Conservation (phyloP, 2,888 invertebrate genomes). For the Ennomos erosarius region DNA sequence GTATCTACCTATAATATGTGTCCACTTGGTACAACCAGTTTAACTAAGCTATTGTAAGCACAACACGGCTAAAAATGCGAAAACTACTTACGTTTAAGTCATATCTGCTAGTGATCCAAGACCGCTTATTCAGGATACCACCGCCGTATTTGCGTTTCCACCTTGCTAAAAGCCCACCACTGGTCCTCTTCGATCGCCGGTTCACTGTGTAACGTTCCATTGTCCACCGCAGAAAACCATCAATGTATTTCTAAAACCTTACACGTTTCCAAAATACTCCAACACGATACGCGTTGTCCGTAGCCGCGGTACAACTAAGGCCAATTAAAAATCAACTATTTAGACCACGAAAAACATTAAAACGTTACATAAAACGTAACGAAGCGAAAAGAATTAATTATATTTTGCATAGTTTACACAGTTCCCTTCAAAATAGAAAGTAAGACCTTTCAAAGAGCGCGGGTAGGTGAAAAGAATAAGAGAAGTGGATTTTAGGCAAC, state of each 20-base stretch:
- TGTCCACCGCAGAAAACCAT: conserved; percentile 24
- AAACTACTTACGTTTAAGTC: conserved; percentile 69
- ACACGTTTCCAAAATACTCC: conserved; percentile 39
- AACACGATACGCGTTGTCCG: conserved; percentile 62
- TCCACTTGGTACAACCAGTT: background rate
- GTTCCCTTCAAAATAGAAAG: conserved; percentile 44
- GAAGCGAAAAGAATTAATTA: conserved; percentile 61
- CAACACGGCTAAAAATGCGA: too few relatives aligned
- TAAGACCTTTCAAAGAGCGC: conserved; percentile 54
- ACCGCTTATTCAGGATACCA: conserved; percentile 61
- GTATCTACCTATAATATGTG: too few relatives aligned
- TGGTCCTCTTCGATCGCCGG: conserved; percentile 71
- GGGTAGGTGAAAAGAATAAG: conserved; percentile 27
- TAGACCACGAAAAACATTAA: conserved; percentile 56
- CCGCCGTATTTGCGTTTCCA: conserved; percentile 72
- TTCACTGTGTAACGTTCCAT: conserved; percentile 75
- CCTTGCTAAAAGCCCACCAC: conserved; percentile 68
- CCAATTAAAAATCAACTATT: conserved; percentile 60
- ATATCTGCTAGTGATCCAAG: conserved; percentile 74
- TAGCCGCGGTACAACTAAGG: conserved; percentile 69
- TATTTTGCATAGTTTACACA: conserved; percentile 21
- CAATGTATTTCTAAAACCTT: conserved; percentile 48
- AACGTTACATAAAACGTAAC: conserved; percentile 75
- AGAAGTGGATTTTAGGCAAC: conserved; percentile 33
- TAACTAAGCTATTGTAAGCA: too few relatives aligned